phyloP scores from a whole-genome alignment of 2,888 invertebrate species.

The Brachypterus glaber region DNA sequence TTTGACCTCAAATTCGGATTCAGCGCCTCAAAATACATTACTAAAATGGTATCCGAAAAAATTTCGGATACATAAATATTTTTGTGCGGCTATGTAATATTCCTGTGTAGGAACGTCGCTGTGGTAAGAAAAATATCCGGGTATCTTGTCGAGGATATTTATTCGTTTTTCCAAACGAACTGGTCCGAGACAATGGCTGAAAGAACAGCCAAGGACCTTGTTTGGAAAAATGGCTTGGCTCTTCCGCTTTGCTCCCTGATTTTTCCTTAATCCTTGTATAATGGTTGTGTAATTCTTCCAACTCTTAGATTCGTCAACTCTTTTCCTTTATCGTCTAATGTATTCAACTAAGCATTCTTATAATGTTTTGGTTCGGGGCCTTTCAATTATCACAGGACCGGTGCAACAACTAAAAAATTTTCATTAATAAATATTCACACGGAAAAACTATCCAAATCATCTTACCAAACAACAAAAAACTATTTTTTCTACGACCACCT shows the following conservation, averaged over 20 bases:
- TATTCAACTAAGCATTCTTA: constrained; percentile 33
- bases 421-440: too few species aligned
- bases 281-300: constrained; percentile 44
- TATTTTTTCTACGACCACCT: too few species aligned
- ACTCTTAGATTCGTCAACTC: constrained; percentile 38
- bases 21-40: too few species aligned
- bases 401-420: too few species aligned
- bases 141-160: constrained; percentile 37
- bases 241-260: too few species aligned
- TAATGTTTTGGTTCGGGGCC: too few species aligned
- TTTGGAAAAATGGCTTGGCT: constrained; percentile 13
- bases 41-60: too few species aligned
- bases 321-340: constrained; percentile 39
- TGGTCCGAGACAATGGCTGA: constrained; percentile 41
- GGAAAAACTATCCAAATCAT: too few species aligned
- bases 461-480: too few species aligned
- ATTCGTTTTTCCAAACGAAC: constrained; percentile 44
- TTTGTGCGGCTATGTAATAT: too few species aligned
- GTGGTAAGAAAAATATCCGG: constrained; percentile 18
- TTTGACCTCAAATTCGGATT: too few species aligned
- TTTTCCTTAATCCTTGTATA: constrained; percentile 44
- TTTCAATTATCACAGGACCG: too few species aligned
- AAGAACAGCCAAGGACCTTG: constrained; percentile 26
- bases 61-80: constrained; percentile 13
- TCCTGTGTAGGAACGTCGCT: background rate